A percentile compares a stretch with the other conserved stretches of the same genome.
phyloP scores from a whole-genome alignment of 92 coral and sea anemone genomes.

The Hydrozoanthus gracilis region DNA sequence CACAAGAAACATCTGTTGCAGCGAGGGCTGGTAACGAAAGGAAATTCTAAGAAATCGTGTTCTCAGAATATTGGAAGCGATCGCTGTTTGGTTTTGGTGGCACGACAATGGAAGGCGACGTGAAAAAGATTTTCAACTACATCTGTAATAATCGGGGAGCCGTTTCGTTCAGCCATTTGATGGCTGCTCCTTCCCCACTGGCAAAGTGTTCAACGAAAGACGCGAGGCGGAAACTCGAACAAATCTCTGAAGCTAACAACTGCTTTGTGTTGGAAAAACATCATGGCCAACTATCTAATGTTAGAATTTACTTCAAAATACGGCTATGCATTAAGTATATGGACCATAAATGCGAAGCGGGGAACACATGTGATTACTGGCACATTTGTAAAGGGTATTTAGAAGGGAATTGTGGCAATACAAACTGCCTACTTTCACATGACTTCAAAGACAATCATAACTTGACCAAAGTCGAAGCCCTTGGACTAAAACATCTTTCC shows the following conservation, averaged over 20 bases:
- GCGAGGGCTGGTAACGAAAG: too few relatives aligned
- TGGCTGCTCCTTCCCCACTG: slow-evolving; percentile 7
- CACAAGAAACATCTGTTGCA: too few relatives aligned
- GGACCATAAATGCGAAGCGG: neutral
- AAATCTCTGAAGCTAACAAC: neutral
- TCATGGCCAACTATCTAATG: neutral
- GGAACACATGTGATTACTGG: slow-evolving; percentile 51
- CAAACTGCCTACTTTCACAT: slow-evolving; percentile 59
- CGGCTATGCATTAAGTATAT: slow-evolving; percentile 28
- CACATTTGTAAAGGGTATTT: slow-evolving; percentile 64
- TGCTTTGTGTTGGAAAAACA: slow-evolving; percentile 19
- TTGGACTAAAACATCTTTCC: slow-evolving; percentile 18
- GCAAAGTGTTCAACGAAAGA: slow-evolving; percentile 2
- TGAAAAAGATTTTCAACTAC: slow-evolving; percentile 38
- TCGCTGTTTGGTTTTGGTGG: neutral
- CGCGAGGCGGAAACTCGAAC: slow-evolving; percentile 21
- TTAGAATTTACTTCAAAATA: slow-evolving; percentile 18
- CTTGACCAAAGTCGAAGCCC: slow-evolving; percentile 17
- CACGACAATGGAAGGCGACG: slow-evolving; percentile 23
- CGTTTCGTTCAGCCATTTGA: neutral
- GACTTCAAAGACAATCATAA: slow-evolving; percentile 62
- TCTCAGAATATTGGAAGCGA: neutral
- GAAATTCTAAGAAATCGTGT: neutral
- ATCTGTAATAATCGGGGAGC: slow-evolving; percentile 16
- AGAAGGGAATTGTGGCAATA: slow-evolving; percentile 50